Evolutionary conservation across 1,140 invertebrate species (phyloP), one percentile per base, ranked within the genome.

Genomic region (Dendrolimus punctatus): DNA sequence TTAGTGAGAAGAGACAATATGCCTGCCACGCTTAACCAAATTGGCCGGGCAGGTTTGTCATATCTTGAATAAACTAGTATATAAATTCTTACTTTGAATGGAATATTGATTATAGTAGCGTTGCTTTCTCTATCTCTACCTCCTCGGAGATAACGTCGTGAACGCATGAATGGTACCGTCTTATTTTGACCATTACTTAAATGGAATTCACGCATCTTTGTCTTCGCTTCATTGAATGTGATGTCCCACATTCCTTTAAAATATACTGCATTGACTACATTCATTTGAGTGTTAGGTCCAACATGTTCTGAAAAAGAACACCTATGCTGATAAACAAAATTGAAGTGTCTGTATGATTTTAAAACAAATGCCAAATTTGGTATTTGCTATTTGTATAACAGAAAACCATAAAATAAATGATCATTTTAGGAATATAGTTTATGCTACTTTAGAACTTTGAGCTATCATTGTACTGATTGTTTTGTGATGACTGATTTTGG

Each of bases 221-320:
- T 95, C 0, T 66, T 54, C 39, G 81, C 68, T 7, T 72, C 70
- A 57, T 91, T 87, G 62, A 96, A 95, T 6, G 89, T 79, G 2
- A 86, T 85, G 47, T 90, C 77, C 94, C 94, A 96, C 2, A 80
- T 66, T 8, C 92, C 93, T 73, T 94, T 95, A 80, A 95, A 95
- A 66, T 93, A 94, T 9, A 95, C 80, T 2, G 92, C 92, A 64
- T 94, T 95, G 0, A 91, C 90, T 5, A 95, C 67, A 0, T 95
- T 65, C 7, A 93, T 50, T 49, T 84, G 80, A 0, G 91, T 92
- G n/a, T 87, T 76, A 0, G 71, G 42, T 51, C 71, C 66, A 5
- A 93, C 41, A 42, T 64, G 62, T 56, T 76, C 90, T 91, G 66
- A 10, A 85, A 80, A n/a, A 47, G 54, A 45, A 39, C 46, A 43